Conservation (phyloP, 2,888 invertebrate genomes). For the Harmothoe impar region DNA sequence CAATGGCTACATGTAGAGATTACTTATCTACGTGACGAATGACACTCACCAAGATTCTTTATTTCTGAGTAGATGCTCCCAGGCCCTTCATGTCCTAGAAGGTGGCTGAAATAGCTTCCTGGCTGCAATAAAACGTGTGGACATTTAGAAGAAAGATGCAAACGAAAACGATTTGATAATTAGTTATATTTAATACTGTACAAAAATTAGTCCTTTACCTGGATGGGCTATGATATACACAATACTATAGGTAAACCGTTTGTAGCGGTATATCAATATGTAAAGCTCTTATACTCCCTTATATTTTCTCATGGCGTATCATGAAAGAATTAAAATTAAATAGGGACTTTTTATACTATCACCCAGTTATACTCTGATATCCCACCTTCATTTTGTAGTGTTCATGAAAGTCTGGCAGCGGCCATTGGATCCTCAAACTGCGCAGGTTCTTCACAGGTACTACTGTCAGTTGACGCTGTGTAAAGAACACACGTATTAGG, state of each 20-base stretch:
- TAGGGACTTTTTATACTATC: too few species aligned
- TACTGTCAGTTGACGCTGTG: background rate
- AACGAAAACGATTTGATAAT: background rate
- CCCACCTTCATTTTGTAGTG: conserved; percentile 47
- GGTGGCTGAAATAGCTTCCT: conserved; percentile 14
- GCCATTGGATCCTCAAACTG: conserved; percentile 15
- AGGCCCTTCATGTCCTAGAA: conserved; percentile 52
- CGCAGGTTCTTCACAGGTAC: conserved; percentile 45
- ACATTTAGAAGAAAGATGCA: background rate
- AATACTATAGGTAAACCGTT: too few species aligned
- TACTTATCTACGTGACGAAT: too few species aligned
- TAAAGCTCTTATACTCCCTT: too few species aligned
- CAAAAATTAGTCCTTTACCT: too few species aligned
- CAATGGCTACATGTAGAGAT: too few species aligned
- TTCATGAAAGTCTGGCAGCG: conserved; percentile 36
- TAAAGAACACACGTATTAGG: background rate
- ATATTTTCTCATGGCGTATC: too few species aligned
- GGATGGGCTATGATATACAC: too few species aligned
- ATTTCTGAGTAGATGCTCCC: conserved; percentile 54
- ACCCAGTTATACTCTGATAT: too few species aligned
- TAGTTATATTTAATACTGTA: too few species aligned
- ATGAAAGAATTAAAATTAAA: too few species aligned
- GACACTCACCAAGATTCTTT: background rate
- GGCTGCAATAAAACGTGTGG: background rate
- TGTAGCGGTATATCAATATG: too few species aligned